phyloP scores from a whole-genome alignment of 2,888 invertebrate species.

The Hirtodrosophila alboralis region DNA sequence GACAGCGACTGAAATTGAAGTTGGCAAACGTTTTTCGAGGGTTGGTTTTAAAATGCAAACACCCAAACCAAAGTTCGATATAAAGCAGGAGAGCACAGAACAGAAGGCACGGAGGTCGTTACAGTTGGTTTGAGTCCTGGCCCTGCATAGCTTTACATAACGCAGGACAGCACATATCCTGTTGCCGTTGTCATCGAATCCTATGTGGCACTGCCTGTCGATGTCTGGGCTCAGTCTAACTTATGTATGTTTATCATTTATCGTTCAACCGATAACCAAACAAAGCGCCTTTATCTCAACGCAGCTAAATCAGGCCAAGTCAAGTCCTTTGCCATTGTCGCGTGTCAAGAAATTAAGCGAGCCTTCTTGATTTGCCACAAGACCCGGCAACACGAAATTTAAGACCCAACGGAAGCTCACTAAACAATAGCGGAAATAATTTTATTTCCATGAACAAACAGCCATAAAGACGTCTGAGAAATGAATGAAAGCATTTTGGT shows the following conservation, averaged over 20 bases:
- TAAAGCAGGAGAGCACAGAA: slow-evolving; percentile 14
- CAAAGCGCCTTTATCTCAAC: slow-evolving; percentile 67
- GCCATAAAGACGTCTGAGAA: slow-evolving; percentile 62
- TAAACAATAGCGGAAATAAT: slow-evolving; percentile 73
- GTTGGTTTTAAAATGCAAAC: slow-evolving; percentile 77
- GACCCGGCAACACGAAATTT: slow-evolving; percentile 26
- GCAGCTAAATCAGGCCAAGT: slow-evolving; percentile 63
- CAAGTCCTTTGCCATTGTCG: slow-evolving; percentile 43
- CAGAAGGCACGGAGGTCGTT: slow-evolving; percentile 38
- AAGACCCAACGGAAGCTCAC: slow-evolving; percentile 23
- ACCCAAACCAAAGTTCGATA: slow-evolving; percentile 49
- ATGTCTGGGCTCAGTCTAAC: slow-evolving; percentile 51
- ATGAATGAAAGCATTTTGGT: slow-evolving; percentile 36
- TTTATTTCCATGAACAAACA: slow-evolving; percentile 74
- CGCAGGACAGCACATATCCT: slow-evolving; percentile 51
- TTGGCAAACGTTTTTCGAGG: slow-evolving; percentile 73
- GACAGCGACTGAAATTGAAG: slow-evolving; percentile 75
- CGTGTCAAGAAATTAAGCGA: slow-evolving; percentile 60
- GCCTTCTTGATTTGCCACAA: slow-evolving; percentile 48
- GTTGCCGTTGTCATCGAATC: slow-evolving; percentile 27
- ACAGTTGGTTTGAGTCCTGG: slow-evolving; percentile 43
- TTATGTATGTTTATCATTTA: slow-evolving; percentile 58
- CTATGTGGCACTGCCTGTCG: slow-evolving; percentile 31
- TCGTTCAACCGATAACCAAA: slow-evolving; percentile 54
- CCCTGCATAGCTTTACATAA: slow-evolving; percentile 64